phyloP scores from a whole-genome alignment of 1,140 invertebrate genomes.

The Ceratitis capitata region DNA sequence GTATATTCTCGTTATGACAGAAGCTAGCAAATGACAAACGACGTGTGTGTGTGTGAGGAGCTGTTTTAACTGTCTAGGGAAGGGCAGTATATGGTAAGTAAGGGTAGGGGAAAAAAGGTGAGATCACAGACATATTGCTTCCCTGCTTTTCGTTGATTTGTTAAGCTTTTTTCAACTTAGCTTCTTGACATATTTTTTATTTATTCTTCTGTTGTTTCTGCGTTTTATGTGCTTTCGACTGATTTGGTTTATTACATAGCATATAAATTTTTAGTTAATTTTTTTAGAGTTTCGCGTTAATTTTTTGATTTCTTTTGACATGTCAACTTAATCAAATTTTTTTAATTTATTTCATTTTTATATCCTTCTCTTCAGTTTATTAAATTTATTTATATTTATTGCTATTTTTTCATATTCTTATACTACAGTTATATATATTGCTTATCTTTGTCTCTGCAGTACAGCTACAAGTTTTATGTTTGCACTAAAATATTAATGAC shows the following conservation, averaged over 20 bases:
- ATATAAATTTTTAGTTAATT: background rate
- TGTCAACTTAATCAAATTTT: too few relatives aligned
- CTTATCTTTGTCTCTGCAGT: background rate
- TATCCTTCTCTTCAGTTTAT: background rate
- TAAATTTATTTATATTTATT: background rate
- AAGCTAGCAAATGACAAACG: conserved; percentile 2
- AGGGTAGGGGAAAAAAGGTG: background rate
- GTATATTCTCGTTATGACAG: background rate
- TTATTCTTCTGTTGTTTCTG: background rate
- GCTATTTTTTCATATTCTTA: background rate
- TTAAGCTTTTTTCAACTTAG: background rate
- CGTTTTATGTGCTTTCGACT: background rate
- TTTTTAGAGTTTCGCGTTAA: too few relatives aligned
- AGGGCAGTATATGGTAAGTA: background rate
- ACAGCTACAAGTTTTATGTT: background rate
- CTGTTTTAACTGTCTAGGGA: background rate
- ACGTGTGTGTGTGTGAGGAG: background rate
- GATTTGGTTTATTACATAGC: background rate
- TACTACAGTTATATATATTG: background rate
- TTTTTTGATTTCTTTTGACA: background rate
- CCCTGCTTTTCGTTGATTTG: background rate
- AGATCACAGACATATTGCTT: conserved; percentile 7
- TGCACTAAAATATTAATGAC: background rate
- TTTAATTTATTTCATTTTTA: background rate
- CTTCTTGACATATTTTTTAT: background rate